phyloP scores from a whole-genome alignment of 2,888 invertebrate species.

The Gibbula magus region DNA sequence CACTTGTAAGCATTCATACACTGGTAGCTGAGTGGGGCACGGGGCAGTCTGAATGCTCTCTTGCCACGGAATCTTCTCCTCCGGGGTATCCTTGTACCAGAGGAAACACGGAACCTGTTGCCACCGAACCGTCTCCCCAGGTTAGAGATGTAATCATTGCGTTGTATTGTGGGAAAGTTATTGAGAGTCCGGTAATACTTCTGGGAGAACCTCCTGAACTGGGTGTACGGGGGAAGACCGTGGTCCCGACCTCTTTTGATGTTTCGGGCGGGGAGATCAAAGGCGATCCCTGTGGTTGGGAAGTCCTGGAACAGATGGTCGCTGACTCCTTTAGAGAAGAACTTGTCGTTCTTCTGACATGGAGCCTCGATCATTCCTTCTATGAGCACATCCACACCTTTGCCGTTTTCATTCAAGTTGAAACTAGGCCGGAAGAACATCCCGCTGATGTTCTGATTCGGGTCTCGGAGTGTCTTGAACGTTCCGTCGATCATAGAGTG shows the following conservation, averaged over 20 bases:
- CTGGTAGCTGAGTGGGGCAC: background rate
- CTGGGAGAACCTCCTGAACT: slow-evolving; percentile 82
- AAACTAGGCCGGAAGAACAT: slow-evolving; percentile 14
- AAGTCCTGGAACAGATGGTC: slow-evolving; percentile 86
- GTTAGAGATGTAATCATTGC: background rate
- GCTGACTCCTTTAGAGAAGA: slow-evolving; percentile 73
- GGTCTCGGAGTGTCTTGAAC: background rate
- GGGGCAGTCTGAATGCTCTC: background rate
- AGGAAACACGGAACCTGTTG: background rate
- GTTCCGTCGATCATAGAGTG: slow-evolving; percentile 86
- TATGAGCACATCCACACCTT: background rate
- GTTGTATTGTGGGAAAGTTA: too few relatives aligned
- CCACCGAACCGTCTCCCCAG: background rate
- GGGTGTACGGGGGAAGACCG: slow-evolving; percentile 90
- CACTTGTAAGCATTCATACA: background rate
- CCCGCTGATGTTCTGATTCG: background rate
- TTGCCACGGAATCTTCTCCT: background rate
- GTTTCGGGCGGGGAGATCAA: slow-evolving; percentile 96
- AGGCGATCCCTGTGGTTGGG: slow-evolving; percentile 80
- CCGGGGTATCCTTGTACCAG: background rate
- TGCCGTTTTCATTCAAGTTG: background rate
- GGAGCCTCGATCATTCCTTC: background rate
- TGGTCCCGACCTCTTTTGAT: slow-evolving; percentile 96
- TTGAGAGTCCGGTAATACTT: background rate
- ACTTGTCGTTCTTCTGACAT: slow-evolving; percentile 16